phyloP scores from a whole-genome alignment of 2,113 vertebrate species.

The Dasyprocta punctata region DNA sequence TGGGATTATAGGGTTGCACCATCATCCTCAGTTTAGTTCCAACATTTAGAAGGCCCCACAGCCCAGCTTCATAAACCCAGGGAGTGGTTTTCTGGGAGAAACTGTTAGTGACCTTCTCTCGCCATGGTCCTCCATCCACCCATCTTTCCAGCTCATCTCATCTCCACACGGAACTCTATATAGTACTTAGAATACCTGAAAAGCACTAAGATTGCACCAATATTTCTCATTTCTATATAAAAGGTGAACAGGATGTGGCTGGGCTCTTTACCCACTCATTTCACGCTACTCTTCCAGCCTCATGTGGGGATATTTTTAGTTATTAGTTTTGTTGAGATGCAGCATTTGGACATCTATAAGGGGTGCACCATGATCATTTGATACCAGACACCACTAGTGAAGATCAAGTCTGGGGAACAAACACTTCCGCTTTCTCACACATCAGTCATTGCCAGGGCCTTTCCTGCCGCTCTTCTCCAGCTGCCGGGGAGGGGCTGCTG shows the following conservation, averaged over 20 bases:
- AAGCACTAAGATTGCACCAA: neutral
- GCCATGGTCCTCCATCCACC: neutral
- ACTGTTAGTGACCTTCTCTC: neutral
- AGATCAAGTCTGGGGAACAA: neutral
- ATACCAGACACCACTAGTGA: neutral
- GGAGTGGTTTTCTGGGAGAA: neutral
- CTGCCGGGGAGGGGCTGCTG: neutral
- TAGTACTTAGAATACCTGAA: neutral
- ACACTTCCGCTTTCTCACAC: neutral
- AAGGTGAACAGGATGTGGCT: neutral
- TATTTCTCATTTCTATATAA: neutral
- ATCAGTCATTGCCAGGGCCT: neutral
- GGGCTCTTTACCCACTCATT: neutral
- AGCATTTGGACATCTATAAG: neutral
- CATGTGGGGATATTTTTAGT: neutral
- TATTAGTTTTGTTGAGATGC: neutral
- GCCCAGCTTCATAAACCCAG: neutral
- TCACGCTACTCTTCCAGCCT: neutral
- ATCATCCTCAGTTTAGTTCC: neutral
- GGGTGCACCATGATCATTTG: neutral
- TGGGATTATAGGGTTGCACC: neutral
- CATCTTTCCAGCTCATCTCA: neutral
- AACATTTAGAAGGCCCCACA: neutral
- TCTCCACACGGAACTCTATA: neutral
- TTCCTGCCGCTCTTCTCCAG: neutral